Evolutionary conservation across 2,888 invertebrate genomes (phyloP), one percentile per base, ranked within the genome.

Genomic region (Fragum whitleyi): DNA sequence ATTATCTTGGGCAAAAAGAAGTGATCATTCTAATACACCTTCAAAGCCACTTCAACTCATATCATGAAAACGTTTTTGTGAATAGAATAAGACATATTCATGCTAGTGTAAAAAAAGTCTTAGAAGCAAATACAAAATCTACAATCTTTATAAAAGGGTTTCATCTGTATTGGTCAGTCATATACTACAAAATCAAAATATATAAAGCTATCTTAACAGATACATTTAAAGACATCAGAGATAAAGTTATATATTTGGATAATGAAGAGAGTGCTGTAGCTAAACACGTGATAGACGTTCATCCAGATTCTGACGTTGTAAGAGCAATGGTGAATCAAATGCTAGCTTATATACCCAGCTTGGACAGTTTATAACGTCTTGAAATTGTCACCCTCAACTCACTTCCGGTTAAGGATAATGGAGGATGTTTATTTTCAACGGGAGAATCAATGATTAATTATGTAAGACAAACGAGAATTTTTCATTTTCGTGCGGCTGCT

Each of bases 231-330:
- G 47, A 3, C 11, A 14, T 68, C 1, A 23, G 16, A 3, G 47
- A 47, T 11, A 68, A 23, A 23, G 28, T 68, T 21, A 28, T 68
- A 28, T 68, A 68, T 47, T 47, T 68, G n/a, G 68, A 68, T 28
- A 19, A 68, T 29, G 39, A 26, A 28, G 68, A 68, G 19, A 47
- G 47, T 11, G 21, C 68, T 1, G 21, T 26, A 5, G 23, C 68
- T 16, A 23, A 23, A n/a, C 28, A 16, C 3, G 68, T 47, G 6
- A 47, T 23, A 23, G 68, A 51, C 11, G 1, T 28, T 5, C 68
- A 68, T 16, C 68, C 68, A 9, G n/a, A 16, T 11, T 1, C 42
- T 2, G 47, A 23, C 21, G 23, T 68, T 6, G 68, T 68, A 14
- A 1, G 6, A 51, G 51, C 5, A 16, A 47, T 68, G 68, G 68